phyloP scores from a whole-genome alignment of 2,113 vertebrate genomes.

The Emydura subglobosa region DNA sequence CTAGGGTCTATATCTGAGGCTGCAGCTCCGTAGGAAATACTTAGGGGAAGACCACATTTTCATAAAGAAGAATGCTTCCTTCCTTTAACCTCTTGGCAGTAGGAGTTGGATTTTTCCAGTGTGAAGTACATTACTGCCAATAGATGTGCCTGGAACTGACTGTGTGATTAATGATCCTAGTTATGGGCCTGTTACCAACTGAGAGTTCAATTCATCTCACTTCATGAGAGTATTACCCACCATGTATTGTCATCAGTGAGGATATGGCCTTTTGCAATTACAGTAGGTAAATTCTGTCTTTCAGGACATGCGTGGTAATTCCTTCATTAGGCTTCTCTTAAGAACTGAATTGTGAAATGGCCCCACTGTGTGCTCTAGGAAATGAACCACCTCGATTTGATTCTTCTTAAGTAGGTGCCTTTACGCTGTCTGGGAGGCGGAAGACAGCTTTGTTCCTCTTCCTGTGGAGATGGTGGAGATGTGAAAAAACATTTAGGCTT shows the following conservation, averaged over 20 bases:
- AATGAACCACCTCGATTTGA: neutral
- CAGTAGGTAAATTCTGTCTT: slow-evolving; percentile 66
- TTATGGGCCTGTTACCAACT: slow-evolving; percentile 72
- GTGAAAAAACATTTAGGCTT: neutral
- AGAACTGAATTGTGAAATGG: neutral
- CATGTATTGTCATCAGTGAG: slow-evolving; percentile 54
- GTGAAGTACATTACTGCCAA: slow-evolving; percentile 68
- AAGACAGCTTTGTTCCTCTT: neutral
- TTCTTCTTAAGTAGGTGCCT: neutral
- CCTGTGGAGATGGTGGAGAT: neutral
- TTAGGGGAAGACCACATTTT: slow-evolving; percentile 39
- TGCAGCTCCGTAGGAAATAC: slow-evolving; percentile 41
- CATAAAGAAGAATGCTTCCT: slow-evolving; percentile 18
- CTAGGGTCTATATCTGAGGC: slow-evolving; percentile 41
- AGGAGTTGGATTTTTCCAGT: slow-evolving; percentile 57
- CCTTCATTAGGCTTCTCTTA: slow-evolving; percentile 9
- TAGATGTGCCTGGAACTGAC: slow-evolving; percentile 45
- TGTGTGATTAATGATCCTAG: slow-evolving; percentile 77
- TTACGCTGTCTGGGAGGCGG: neutral
- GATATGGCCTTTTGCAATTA: slow-evolving; percentile 63
- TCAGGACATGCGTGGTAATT: neutral
- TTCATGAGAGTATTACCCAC: slow-evolving; percentile 68
- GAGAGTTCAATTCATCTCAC: slow-evolving; percentile 79
- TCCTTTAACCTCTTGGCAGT: slow-evolving; percentile 50
- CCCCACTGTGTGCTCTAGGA: neutral